Evolutionary conservation across 64 coral and sea anemone species (phyloP).

Genomic region (Dendronephthya gigantea): DNA sequence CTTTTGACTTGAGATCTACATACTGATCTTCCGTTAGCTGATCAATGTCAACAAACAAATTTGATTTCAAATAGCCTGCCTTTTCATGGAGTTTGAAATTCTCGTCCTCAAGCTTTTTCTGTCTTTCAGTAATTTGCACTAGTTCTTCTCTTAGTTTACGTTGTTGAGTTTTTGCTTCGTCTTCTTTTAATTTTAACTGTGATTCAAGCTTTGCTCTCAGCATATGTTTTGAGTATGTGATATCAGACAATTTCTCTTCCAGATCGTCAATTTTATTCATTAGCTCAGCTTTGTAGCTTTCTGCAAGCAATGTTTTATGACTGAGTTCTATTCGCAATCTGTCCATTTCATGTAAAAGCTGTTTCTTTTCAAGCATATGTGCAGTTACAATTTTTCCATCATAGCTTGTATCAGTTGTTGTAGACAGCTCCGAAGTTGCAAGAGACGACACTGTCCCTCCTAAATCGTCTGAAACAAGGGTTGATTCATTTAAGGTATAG

Average conservation of each 20-base stretch:
- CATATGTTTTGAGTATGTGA: constrained; percentile 71
- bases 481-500: neutral
- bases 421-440: constrained; percentile 64
- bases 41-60: constrained; percentile 37
- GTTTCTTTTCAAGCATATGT: constrained; percentile 87
- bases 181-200: constrained; percentile 72
- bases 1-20: constrained; percentile 73
- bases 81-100: constrained; percentile 76
- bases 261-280: constrained; percentile 77
- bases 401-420: constrained; percentile 55
- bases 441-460: constrained; percentile 33
- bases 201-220: constrained; percentile 82
- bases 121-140: constrained; percentile 53
- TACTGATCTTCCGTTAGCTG: constrained; percentile 68
- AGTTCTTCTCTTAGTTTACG: constrained; percentile 74
- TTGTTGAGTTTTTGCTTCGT: constrained; percentile 62
- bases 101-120: constrained; percentile 69
- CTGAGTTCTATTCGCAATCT: constrained; percentile 80
- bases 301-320: constrained; percentile 80
- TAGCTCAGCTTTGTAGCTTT: constrained; percentile 83
- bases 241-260: constrained; percentile 71
- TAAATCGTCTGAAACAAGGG: neutral
- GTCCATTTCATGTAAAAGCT: constrained; percentile 81
- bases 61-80: constrained; percentile 51
- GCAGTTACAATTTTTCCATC: constrained; percentile 62